Base-by-base conservation (phyloP, 2,888 invertebrate species). In the Protodeltote pygarga region DNA sequence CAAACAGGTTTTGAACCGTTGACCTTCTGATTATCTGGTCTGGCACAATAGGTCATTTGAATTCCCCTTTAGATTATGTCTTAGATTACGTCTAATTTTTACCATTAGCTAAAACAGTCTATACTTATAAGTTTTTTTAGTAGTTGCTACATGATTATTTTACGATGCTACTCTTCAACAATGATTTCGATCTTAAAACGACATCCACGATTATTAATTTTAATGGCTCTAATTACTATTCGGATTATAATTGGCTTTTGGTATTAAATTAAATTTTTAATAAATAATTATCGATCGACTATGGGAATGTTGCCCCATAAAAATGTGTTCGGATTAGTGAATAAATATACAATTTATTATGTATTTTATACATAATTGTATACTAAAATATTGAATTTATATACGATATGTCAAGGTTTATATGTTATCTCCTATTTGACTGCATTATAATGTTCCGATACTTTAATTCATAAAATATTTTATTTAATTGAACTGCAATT, bases 321-420 rank as follows among this genome's bases (percentile, higher is more conserved):
- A 5, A 34, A 71, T 70, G 75, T 74, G 75, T 72, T 74, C 71
- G 62, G 29, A 59, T 55, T 67, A 65, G 50, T 32, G 48, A 58
- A 54, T 64, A 57, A 44, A 60, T 72, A 57, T 70, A 73, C 54
- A 58, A 52, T 53, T 39, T 58, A 49, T 62, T 41, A 49, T 59
- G 51, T 65, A 58, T 51, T 60, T 61, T 54, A 63, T 66, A 63
- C 33, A 35, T 63, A 47, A 49, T 51, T 38, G 52, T 53, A 48
- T 41, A 52, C 59, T 48, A 32, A 33, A 35, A 23, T 42, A 29
- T 38, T 37, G 25, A 49, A 41, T 33, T 42, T 42, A 20, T 35
- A 47, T 41, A 34, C 37, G 17, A 25, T 44, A 50, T 46, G 35
- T 19, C 24, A 11, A 40, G 34, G 35, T 29, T 21, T 17, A 47